Base-by-base conservation (phyloP, 2,113 vertebrate genomes). In the Bagarius yarrelli region DNA sequence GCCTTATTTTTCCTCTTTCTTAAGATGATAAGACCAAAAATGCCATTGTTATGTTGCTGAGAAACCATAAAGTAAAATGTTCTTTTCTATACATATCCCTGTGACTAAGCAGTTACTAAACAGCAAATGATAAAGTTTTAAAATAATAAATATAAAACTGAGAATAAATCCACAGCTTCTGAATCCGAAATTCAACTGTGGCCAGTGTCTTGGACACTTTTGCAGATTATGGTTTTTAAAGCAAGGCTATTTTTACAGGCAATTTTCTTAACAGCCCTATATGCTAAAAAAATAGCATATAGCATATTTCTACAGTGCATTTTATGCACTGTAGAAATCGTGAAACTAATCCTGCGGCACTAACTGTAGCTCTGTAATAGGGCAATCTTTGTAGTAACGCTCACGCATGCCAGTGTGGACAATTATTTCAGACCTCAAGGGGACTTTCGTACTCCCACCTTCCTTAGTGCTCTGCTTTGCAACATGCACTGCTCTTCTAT, bases 401-500 rank as follows among this genome's bases (percentile, higher is more conserved):
- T 50, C 83, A 57, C 25, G 52, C 63, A 63, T 44, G 8, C 81
- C 73, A 56, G 19, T 59, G 36, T 77, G 71, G 79, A 83, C 71
- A 60, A 72, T 77, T 63, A 81, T 75, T 81, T 81, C 59, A 64
- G 75, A 34, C 84, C 80, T 82, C 79, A 75, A 44, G 71, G 77
- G 82, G 77, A 73, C 60, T 81, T 79, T 73, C 79, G 78, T 81
- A 75, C 82, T 61, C 79, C 79, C 82, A 83, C 82, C 74, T 74
- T 70, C 78, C 61, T 59, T 59, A 53, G 64, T 55, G 59, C 64
- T 75, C 79, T 36, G 69, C 78, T 80, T 79, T 56, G 74, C 79
- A 66, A 74, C 74, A 64, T 80, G 76, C 59, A 27, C 71, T 56
- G 55, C 57, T 83, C 74, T 70, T 21, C n/a, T 83, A 83, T 81